A percentile compares a stretch with the other conserved stretches of the same genome.
Conservation (phyloP, 2,113 vertebrate genomes). For the Plestiodon gilberti region DNA sequence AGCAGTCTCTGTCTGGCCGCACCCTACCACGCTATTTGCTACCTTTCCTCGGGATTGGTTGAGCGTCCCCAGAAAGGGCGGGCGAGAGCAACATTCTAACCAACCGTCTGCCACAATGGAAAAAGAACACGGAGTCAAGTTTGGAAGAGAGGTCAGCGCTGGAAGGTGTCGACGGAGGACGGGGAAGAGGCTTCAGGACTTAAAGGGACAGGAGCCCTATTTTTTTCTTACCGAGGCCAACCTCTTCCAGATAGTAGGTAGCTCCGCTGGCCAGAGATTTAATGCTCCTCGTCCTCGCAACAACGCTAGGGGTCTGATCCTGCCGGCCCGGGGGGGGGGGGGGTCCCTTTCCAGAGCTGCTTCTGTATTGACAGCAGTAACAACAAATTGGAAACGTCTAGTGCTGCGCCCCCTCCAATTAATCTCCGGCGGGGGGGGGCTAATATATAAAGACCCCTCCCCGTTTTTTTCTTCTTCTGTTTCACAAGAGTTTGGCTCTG, state of each 20-base stretch:
- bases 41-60: constrained; percentile 36
- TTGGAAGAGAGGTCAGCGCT: neutral
- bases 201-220: constrained; percentile 30
- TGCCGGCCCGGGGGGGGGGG: too few species aligned
- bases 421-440: too few species aligned
- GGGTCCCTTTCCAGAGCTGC: neutral
- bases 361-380: neutral
- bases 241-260: too few species aligned
- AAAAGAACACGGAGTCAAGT: fast-evolving
- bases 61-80: neutral
- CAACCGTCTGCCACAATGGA: constrained; percentile 27
- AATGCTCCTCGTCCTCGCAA: too few species aligned
- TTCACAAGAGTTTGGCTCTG: too few species aligned
- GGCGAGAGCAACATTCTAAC: fast-evolving
- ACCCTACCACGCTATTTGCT: neutral
- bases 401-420: too few species aligned
- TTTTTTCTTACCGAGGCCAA: neutral
- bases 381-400: too few species aligned
- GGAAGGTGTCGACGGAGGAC: fast-evolving
- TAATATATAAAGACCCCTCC: too few species aligned
- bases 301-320: neutral
- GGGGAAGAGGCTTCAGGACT: fast-evolving
- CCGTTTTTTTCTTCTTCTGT: too few species aligned
- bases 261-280: too few species aligned
- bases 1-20: constrained; percentile 34